phyloP scores from a whole-genome alignment of 2,888 invertebrate species.

The Cryptus viduatorius region DNA sequence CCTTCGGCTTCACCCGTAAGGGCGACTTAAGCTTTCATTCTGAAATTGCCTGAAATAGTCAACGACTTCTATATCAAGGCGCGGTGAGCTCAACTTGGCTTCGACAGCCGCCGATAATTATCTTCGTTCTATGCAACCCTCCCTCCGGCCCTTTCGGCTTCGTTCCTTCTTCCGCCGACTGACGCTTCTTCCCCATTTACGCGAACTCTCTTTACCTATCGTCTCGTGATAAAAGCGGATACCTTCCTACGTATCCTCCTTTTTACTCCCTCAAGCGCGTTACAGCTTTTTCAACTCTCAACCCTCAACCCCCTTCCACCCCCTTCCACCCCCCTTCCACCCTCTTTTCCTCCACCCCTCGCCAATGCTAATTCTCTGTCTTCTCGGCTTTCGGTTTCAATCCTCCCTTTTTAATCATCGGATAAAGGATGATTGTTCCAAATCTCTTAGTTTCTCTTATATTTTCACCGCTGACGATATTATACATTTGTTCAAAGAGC shows the following conservation, averaged over 20 bases:
- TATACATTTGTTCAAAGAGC: too few relatives aligned
- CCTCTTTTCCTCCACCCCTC: background rate
- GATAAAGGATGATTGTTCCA: slow-evolving; percentile 35
- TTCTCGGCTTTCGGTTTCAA: background rate
- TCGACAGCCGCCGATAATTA: slow-evolving; percentile 50
- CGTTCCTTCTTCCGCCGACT: background rate
- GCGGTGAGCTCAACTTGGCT: slow-evolving; percentile 49
- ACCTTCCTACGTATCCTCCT: slow-evolving; percentile 39
- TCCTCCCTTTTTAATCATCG: slow-evolving; percentile 20
- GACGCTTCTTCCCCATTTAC: slow-evolving; percentile 9
- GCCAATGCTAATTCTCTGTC: background rate
- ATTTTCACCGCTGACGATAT: too few relatives aligned
- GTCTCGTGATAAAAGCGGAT: too few relatives aligned
- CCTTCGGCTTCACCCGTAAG: slow-evolving; percentile 64
- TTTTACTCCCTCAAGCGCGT: slow-evolving; percentile 26
- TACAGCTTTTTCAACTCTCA: background rate
- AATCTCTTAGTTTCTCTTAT: slow-evolving; percentile 16
- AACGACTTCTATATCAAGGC: slow-evolving; percentile 65
- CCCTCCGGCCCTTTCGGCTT: background rate
- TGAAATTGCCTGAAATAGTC: slow-evolving; percentile 77
- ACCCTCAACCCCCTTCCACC: background rate
- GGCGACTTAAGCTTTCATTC: slow-evolving; percentile 74
- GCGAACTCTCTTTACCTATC: background rate
- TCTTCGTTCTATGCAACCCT: slow-evolving; percentile 14
- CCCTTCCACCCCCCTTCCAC: background rate